Percentiles rank a stretch among this genome's conserved stretches.
phyloP scores from a whole-genome alignment of 2,888 invertebrate genomes.

The Pyrgus malvae region DNA sequence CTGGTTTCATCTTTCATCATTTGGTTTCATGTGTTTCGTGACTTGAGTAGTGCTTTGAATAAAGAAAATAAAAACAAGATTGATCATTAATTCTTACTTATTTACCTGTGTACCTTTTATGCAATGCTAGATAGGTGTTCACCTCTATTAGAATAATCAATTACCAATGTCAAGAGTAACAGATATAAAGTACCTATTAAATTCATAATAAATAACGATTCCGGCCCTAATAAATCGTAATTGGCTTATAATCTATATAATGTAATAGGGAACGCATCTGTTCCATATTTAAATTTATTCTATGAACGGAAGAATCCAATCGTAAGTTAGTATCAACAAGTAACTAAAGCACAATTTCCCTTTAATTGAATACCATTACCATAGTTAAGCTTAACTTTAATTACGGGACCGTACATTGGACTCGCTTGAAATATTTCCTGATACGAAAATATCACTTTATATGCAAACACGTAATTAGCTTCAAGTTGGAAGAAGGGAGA shows the following conservation, averaged over 20 bases:
- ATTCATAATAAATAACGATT: no score
- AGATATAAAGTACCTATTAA: no score
- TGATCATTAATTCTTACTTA: no score
- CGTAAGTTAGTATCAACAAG: conserved; percentile 56
- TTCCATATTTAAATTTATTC: conserved; percentile 51
- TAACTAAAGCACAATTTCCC: conserved; percentile 60
- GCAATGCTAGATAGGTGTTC: no score
- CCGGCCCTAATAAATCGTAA: conserved; percentile 13
- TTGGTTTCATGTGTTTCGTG: no score
- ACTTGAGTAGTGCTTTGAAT: no score
- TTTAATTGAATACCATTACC: conserved; percentile 74
- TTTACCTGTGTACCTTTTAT: no score
- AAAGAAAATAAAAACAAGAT: no score
- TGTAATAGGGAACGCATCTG: conserved; percentile 17
- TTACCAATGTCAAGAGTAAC: no score
- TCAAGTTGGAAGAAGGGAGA: not conserved
- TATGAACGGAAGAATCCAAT: conserved; percentile 52
- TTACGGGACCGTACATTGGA: conserved; percentile 56
- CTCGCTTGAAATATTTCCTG: conserved; percentile 47
- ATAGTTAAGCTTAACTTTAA: conserved; percentile 67
- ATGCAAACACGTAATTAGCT: conserved; percentile 48
- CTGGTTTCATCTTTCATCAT: no score
- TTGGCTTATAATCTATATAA: conserved; percentile 1
- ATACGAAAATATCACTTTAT: conserved; percentile 47
- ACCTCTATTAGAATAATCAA: no score